A percentile compares a stretch with the other conserved stretches of the same genome.
Conservation (phyloP, 2,888 invertebrate genomes). For the Hydriomena furcata region DNA sequence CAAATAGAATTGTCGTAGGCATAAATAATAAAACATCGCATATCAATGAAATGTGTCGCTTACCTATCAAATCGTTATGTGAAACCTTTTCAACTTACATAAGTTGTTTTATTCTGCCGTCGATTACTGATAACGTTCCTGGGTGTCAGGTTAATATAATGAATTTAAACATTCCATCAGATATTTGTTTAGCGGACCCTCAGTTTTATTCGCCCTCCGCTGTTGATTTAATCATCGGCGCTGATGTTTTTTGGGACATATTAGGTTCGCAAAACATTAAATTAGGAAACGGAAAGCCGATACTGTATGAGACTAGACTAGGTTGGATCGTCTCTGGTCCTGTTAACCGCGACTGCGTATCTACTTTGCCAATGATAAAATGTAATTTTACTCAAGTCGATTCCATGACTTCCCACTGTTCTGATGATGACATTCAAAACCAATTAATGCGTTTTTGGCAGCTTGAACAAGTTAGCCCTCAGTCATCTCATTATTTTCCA, state of each 20-base stretch:
- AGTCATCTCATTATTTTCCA: constrained; percentile 12
- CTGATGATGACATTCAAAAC: constrained; percentile 6
- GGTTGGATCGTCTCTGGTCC: constrained; percentile 29
- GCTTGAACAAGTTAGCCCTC: constrained; percentile 25
- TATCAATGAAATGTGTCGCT: constrained; percentile 3
- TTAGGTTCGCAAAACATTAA: constrained; percentile 13
- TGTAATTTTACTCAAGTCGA: constrained; percentile 18
- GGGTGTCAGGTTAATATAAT: constrained; percentile 1
- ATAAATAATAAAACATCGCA: constrained; percentile 2
- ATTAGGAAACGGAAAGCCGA: constrained; percentile 11
- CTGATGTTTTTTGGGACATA: constrained; percentile 15
- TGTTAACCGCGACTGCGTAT: constrained; percentile 2
- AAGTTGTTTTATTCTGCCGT: constrained; percentile 3
- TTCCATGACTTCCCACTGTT: too few relatives aligned
- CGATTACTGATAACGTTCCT: constrained; percentile 16
- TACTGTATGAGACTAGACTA: constrained; percentile 19
- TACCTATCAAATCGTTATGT: not conserved
- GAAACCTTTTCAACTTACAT: not conserved
- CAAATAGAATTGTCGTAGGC: not conserved
- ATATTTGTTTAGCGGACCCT: constrained; percentile 10
- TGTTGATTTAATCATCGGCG: constrained; percentile 5
- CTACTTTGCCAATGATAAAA: not conserved
- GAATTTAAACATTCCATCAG: constrained; percentile 10
- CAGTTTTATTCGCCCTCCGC: constrained; percentile 8
- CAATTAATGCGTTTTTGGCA: constrained; percentile 28